Conservation (phyloP, 2,797 vertebrate species). For the Pangasius sanitwongsei region DNA sequence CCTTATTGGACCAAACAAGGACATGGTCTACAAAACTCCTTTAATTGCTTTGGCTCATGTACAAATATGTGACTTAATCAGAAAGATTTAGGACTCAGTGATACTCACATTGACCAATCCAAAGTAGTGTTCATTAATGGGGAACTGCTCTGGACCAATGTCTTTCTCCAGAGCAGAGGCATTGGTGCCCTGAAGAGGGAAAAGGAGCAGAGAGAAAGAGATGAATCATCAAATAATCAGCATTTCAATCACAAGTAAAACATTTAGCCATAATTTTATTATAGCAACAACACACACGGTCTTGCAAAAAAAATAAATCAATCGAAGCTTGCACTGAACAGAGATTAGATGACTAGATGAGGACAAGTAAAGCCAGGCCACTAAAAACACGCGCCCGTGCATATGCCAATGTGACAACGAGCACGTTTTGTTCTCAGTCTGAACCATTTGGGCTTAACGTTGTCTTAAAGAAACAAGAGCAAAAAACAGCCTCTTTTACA, state of each 20-base stretch:
- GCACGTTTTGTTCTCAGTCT: constrained; percentile 8
- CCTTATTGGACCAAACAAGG: background rate
- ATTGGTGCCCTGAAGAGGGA: constrained; percentile 80
- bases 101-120: constrained; percentile 86
- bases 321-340: background rate
- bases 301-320: background rate
- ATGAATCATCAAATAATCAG: background rate
- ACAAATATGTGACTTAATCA: constrained; percentile 4
- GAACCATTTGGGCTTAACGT: background rate
- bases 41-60: background rate
- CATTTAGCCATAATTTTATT: background rate
- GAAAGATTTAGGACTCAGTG: constrained; percentile 32
- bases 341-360: background rate
- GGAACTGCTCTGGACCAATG: constrained; percentile 87
- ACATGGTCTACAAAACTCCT: background rate
- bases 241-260: background rate
- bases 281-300: background rate
- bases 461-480: background rate
- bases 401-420: background rate
- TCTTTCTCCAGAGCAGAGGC: constrained; percentile 90
- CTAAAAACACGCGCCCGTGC: background rate
- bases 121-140: constrained; percentile 87
- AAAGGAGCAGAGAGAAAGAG: constrained; percentile 28
- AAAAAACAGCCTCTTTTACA: background rate
- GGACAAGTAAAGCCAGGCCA: background rate